phyloP scores from a whole-genome alignment of 1,140 invertebrate genomes.

The Ladona fulva region DNA sequence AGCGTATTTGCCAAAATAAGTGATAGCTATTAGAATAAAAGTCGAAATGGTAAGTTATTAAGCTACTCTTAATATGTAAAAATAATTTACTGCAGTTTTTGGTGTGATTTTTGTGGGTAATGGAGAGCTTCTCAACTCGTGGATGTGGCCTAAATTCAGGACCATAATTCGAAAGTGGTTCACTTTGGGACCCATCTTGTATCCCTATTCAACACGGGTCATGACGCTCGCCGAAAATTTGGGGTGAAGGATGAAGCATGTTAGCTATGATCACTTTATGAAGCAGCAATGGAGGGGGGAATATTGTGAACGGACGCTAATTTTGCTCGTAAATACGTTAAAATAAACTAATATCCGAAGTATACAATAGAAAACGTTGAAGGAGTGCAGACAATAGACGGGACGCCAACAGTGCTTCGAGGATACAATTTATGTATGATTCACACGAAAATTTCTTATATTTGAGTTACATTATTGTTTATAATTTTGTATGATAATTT shows the following conservation, averaged over 20 bases:
- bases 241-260: conserved; percentile 10
- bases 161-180: conserved; percentile 16
- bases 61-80: neutral
- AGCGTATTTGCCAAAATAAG: conserved; percentile 14
- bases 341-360: neutral
- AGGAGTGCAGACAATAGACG: conserved; percentile 3
- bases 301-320: neutral
- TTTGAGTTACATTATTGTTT: no score
- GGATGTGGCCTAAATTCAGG: neutral
- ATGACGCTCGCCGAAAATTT: conserved; percentile 14
- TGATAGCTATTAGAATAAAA: conserved; percentile 13
- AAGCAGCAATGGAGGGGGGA: neutral
- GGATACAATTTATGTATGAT: conserved; percentile 7
- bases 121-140: neutral
- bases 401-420: conserved; percentile 1
- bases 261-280: neutral
- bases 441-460: neutral
- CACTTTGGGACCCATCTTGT: conserved; percentile 16
- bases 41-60: conserved; percentile 15
- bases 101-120: neutral
- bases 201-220: conserved; percentile 13
- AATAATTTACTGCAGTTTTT: conserved; percentile 7
- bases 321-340: neutral
- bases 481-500: no score
- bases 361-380: neutral